Conservation (phyloP, 2,888 invertebrate species). For the Athalia rosae region DNA sequence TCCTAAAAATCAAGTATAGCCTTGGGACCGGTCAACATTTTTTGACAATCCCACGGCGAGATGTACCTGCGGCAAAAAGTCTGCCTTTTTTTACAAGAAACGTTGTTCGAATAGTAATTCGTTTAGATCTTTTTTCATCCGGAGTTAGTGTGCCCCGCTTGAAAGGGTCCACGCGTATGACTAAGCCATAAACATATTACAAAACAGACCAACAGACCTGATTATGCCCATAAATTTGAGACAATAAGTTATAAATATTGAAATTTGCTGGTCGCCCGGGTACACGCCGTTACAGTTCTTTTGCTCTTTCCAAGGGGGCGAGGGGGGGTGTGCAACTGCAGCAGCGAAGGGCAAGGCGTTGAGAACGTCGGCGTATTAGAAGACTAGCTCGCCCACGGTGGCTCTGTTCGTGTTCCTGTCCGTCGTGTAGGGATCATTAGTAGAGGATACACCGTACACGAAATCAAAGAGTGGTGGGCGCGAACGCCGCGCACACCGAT, state of each 20-base stretch:
- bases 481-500: constrained; percentile 56
- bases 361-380: constrained; percentile 63
- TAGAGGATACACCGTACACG: constrained; percentile 49
- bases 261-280: constrained; percentile 57
- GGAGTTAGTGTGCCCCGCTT: constrained; percentile 18
- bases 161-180: constrained; percentile 34
- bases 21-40: not conserved
- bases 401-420: constrained; percentile 63
- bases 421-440: constrained; percentile 71
- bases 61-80: not conserved
- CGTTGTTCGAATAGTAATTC: constrained; percentile 30
- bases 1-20: too few species aligned
- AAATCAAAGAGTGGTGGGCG: constrained; percentile 48
- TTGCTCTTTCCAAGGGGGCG: constrained; percentile 46
- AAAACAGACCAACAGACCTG: constrained; percentile 48
- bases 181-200: constrained; percentile 43
- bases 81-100: not conserved
- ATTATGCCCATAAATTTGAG: constrained; percentile 65
- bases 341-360: constrained; percentile 42
- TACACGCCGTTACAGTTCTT: constrained; percentile 46
- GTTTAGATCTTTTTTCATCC: constrained; percentile 35
- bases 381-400: constrained; percentile 69
- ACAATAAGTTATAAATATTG: constrained; percentile 73
- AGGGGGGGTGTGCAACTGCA: constrained; percentile 43
- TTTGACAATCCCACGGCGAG: not conserved